Conservation (phyloP, 2,888 invertebrate species). For the Sinelater perroti region DNA sequence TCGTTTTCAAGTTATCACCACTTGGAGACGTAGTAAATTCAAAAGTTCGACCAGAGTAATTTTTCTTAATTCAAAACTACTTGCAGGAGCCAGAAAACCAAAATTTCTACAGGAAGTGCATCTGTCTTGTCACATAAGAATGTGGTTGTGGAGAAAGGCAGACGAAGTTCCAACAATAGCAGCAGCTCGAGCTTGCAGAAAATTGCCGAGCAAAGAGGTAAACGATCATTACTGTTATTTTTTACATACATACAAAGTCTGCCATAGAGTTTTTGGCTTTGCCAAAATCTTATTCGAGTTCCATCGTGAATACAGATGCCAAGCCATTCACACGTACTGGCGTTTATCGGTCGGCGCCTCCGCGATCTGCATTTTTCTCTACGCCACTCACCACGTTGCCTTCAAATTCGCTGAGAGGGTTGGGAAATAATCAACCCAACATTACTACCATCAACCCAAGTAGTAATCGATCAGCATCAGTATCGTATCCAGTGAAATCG, state of each 20-base stretch:
- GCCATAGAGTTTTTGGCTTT: neutral
- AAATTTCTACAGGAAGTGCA: no score
- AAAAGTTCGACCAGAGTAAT: no score
- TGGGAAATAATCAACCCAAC: neutral
- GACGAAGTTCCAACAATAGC: no score
- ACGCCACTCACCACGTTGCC: neutral
- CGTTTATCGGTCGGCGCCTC: neutral
- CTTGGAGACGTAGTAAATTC: no score
- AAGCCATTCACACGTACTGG: neutral
- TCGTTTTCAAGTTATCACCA: no score
- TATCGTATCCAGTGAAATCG: neutral
- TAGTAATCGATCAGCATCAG: neutral
- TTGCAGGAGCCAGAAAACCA: no score
- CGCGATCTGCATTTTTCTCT: constrained; percentile 18
- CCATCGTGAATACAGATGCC: constrained; percentile 1
- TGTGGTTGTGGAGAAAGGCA: no score
- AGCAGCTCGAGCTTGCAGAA: constrained; percentile 3
- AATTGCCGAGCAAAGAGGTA: no score
- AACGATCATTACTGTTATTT: no score
- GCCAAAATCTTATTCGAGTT: neutral
- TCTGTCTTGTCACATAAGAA: no score
- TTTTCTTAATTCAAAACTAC: no score
- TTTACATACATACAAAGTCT: neutral
- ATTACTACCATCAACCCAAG: neutral
- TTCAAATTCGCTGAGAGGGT: no score